Conservation (phyloP, 2,888 invertebrate species). For the Noctua comes region DNA sequence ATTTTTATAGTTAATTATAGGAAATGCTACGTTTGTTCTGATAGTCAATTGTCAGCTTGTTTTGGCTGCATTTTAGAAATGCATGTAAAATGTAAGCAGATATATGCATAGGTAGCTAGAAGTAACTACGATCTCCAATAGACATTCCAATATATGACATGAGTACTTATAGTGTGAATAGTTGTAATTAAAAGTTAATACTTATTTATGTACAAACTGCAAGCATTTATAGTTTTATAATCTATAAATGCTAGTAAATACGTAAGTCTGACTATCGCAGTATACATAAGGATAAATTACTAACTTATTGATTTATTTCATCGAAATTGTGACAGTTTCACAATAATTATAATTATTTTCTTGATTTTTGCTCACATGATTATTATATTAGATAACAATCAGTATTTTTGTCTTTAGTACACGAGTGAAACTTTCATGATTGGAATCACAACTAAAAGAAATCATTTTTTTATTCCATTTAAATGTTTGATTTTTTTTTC, state of each 20-base stretch:
- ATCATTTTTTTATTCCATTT: conserved; percentile 61
- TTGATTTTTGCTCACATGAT: conserved; percentile 38
- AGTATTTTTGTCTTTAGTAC: conserved; percentile 48
- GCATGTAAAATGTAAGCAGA: conserved; percentile 61
- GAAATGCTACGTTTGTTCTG: conserved; percentile 66
- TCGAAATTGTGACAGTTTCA: conserved; percentile 70
- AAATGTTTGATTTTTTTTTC: conserved; percentile 72
- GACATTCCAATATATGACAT: conserved; percentile 71
- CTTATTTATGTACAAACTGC: conserved; percentile 79
- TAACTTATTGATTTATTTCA: conserved; percentile 73
- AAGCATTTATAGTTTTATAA: conserved; percentile 75
- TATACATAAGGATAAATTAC: conserved; percentile 64
- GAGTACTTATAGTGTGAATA: conserved; percentile 69
- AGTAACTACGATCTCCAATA: conserved; percentile 67
- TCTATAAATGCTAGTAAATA: conserved; percentile 64
- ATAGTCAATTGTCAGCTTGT: conserved; percentile 61
- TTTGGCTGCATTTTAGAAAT: conserved; percentile 62
- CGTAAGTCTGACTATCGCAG: conserved; percentile 83
- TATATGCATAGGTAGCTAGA: conserved; percentile 54
- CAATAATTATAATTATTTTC: conserved; percentile 52
- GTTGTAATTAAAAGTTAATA: conserved; percentile 64
- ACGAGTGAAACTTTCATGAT: conserved; percentile 71
- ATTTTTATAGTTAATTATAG: conserved; percentile 63
- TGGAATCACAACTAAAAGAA: conserved; percentile 66
- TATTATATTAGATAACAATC: conserved; percentile 37